Percentiles rank a stretch among this genome's conserved stretches.
Conservation (phyloP, 2,888 invertebrate species). For the Colletes collaris region DNA sequence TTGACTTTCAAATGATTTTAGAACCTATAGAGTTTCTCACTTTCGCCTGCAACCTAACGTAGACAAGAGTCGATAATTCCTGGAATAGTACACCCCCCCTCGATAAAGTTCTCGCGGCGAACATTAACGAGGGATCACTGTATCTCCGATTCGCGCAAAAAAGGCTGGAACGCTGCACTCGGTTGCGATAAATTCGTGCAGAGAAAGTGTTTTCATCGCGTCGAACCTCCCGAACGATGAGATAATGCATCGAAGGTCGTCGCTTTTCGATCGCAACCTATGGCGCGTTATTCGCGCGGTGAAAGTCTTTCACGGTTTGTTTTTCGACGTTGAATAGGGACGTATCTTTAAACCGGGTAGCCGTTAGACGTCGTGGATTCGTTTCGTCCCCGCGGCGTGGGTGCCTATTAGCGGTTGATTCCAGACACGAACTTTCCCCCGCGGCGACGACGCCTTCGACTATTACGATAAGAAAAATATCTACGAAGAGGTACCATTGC, state of each 20-base stretch:
- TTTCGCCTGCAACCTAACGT: too few relatives aligned
- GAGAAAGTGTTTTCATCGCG: constrained; percentile 22
- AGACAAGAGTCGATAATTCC: too few relatives aligned
- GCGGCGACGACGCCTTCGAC: constrained; percentile 28
- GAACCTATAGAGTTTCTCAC: too few relatives aligned
- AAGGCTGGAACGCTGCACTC: neutral
- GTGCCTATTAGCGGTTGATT: constrained; percentile 43
- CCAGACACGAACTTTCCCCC: constrained; percentile 54
- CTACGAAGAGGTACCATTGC: constrained; percentile 50
- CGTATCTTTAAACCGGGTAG: neutral
- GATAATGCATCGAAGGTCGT: constrained; percentile 33
- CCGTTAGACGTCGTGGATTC: constrained; percentile 27
- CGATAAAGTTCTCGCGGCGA: too few relatives aligned
- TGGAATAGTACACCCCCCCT: too few relatives aligned
- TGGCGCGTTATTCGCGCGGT: constrained; percentile 7
- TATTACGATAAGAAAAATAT: constrained; percentile 65
- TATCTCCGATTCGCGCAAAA: too few relatives aligned
- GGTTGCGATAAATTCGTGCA: constrained; percentile 19
- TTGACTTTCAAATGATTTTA: too few relatives aligned
- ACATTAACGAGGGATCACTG: too few relatives aligned
- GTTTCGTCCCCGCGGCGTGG: constrained; percentile 17
- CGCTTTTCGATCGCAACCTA: constrained; percentile 4
- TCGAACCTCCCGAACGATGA: constrained; percentile 7
- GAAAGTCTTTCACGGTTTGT: constrained; percentile 26
- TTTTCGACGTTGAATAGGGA: neutral